phyloP scores from a whole-genome alignment of 2,113 vertebrate species.

The Oenanthe melanoleuca region DNA sequence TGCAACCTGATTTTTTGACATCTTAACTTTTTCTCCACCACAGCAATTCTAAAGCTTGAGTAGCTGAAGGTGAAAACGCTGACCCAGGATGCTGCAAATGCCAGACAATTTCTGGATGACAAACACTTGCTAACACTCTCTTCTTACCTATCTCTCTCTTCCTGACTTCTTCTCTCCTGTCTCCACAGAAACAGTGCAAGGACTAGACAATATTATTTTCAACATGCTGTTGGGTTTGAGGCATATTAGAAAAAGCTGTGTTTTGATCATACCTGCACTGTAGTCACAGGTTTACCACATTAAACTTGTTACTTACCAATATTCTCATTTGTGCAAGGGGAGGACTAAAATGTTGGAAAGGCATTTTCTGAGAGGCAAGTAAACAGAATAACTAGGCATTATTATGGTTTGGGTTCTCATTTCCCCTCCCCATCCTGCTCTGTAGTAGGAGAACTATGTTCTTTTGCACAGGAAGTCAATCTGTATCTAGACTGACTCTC shows the following conservation, averaged over 20 bases:
- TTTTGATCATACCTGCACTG: neutral
- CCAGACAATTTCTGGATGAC: neutral
- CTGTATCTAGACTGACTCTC: neutral
- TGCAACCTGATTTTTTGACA: neutral
- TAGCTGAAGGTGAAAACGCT: neutral
- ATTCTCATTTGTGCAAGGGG: neutral
- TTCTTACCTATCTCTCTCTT: neutral
- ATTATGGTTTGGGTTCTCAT: neutral
- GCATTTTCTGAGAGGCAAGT: neutral
- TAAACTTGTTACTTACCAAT: neutral
- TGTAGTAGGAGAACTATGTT: neutral
- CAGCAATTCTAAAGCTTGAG: neutral
- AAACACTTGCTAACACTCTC: neutral
- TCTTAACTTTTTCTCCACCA: neutral
- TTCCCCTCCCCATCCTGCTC: neutral
- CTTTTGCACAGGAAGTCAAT: neutral
- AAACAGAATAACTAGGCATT: neutral
- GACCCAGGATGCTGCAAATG: neutral
- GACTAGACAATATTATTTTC: neutral
- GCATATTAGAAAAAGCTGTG: neutral
- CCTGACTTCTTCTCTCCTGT: neutral
- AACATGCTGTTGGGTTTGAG: neutral
- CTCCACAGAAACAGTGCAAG: neutral
- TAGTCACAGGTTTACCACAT: neutral
- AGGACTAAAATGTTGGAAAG: neutral